Evolutionary conservation across 2,888 invertebrate species (phyloP), one percentile per base, ranked within the genome.

Genomic region (Aphodius granarius): DNA sequence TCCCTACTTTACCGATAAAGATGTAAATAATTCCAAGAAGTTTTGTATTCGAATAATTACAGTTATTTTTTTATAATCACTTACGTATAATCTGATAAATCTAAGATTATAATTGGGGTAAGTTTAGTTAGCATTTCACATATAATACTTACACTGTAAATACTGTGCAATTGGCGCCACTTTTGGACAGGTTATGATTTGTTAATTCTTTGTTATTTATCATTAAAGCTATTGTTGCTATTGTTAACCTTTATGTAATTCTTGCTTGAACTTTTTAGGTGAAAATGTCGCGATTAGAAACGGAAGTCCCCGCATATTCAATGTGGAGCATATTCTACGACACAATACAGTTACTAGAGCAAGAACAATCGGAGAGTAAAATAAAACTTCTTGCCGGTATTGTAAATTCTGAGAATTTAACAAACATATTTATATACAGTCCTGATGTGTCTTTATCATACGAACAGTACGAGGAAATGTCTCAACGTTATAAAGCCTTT

Each of bases 311-410:
- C 2, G 87, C 86, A 0, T 85, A 87, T 80, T 83, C 85, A 19
- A 85, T 88, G 80, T 92, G 93, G 92, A 90, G 91, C 86, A 90
- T 91, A 86, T 91, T 92, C 80, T 91, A 91, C 83, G 89, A 90
- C 21, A 91, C 91, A 2, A 89, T 91, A 43, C 88, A 90, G 82
- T 85, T 92, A 19, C 90, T 91, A 78, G 90, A 91, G 81, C 87
- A 91, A 78, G 89, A 90, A 81, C 88, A 89, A 81, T 88, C 90
- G 63, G 89, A 88, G 66, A 89, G 88, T 79, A 89, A 89, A 15
- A 86, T 91, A 5, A 90, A 91, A 79, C 88, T 88, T 82, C 84
- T 91, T 70, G 86, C 91, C n/a, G 88, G 89, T 77, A 90, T 92
- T 78, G 85, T 92, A 75, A 91, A 91, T 82, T 87, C 90, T 72